Base-by-base conservation (phyloP, 1,140 invertebrate genomes). In the Bombus sylvicola region DNA sequence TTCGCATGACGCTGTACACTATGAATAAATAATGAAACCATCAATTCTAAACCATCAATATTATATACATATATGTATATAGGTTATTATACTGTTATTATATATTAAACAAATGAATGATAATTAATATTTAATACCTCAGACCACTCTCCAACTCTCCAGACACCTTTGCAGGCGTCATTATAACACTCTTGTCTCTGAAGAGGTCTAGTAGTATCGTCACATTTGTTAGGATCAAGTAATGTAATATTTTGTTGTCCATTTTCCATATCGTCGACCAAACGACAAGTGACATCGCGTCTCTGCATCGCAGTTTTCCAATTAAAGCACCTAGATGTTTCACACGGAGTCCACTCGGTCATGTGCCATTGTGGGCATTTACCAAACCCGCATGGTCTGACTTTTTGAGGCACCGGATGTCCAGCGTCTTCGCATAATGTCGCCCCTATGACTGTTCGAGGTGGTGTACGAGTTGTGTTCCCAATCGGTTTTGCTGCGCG, bases 111-210 rank as follows among this genome's bases (percentile, higher is more conserved):
- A n/a, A 41, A 43, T 18, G 1, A n/a, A 15, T 31, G 1, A 18
- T 31, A 31, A 39, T 28, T n/a, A 77, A 64, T 18, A 31, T 31
- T 31, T 22, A 1, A 47, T 95, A 98, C 98, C 96, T 98, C 97
- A 41, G 97, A 98, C 98, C 98, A 98, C 87, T 97, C 97, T 10
- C 97, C 97, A 22, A 97, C 97, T 89, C 96, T 96, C 98, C 98
- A 99, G 25, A 97, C 97, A 0, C 97, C 97, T 92, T 97, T 97
- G 94, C 98, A 99, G 31, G 96, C 96, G 77, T 97, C 96, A 89
- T 97, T 98, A 94, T 97, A 96, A 92, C 98, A 98, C 92, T 98
- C 97, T 92, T 97, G 97, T 64, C 96, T 96, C 89, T 97, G 96
- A 39, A 96, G 95, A 4, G 98, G 98, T 89, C 95, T 96, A 53